phyloP scores from a whole-genome alignment of 2,888 invertebrate species.

The Drosophila subsilvestris region DNA sequence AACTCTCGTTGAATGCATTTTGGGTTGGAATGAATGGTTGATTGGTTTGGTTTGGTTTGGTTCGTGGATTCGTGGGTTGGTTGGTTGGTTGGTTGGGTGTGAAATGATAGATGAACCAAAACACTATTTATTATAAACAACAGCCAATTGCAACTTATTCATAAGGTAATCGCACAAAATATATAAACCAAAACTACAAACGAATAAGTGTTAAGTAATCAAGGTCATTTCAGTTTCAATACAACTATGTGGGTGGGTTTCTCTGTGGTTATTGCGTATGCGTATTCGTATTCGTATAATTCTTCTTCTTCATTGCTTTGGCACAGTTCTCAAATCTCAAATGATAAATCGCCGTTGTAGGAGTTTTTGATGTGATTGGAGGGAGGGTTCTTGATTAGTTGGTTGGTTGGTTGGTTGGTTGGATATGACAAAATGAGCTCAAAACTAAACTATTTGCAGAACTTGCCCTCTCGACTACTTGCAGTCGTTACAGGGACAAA shows the following conservation, averaged over 20 bases:
- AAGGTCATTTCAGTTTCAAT: slow-evolving; percentile 45
- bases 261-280: slow-evolving; percentile 6
- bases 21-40: neutral
- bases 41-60: neutral
- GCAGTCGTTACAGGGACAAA: neutral
- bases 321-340: neutral
- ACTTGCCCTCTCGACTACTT: too few relatives aligned
- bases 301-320: slow-evolving; percentile 2
- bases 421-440: neutral
- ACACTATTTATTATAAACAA: slow-evolving; percentile 56
- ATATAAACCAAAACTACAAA: slow-evolving; percentile 39
- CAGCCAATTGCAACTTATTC: slow-evolving; percentile 78
- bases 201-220: slow-evolving; percentile 42
- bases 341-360: neutral
- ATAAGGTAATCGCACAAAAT: slow-evolving; percentile 46
- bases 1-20: slow-evolving; percentile 12
- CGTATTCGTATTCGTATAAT: neutral
- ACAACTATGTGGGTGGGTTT: slow-evolving; percentile 45
- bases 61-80: neutral
- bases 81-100: slow-evolving; percentile 46
- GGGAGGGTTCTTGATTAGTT: neutral
- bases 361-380: neutral
- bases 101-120: slow-evolving; percentile 52
- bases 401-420: too few relatives aligned
- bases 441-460: too few relatives aligned